A percentile compares a stretch with the other conserved stretches of the same genome.
These are phyloP conservation scores for Triplophysa rosa DNA, from an alignment of 2,113 vertebrate genomes.

Conservation along the genomic window DNA sequence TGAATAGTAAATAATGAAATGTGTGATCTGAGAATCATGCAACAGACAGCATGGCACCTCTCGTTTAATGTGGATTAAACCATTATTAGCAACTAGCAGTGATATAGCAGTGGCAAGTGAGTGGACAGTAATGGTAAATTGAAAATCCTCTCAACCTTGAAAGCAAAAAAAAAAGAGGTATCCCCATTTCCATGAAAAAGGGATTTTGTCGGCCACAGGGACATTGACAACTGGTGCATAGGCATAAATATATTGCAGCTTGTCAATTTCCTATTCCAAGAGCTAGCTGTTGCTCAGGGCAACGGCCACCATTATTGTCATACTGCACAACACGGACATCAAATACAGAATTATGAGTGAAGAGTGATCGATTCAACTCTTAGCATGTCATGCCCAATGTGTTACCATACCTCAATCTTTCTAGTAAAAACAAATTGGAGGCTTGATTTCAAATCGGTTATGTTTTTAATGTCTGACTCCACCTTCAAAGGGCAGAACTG, in stretches of 20 bases:
- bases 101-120: constrained; percentile 6
- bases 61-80: constrained; percentile 21
- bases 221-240: constrained; percentile 64
- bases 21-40: neutral
- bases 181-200: constrained; percentile 23
- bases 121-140: neutral
- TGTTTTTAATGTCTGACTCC: neutral
- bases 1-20: neutral
- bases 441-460: neutral
- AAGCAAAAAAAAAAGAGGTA: constrained; percentile 1
- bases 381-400: constrained; percentile 24
- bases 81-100: neutral
- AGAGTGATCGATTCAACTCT: constrained; percentile 42
- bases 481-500: neutral
- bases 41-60: neutral
- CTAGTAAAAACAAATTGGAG: constrained; percentile 31
- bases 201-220: constrained; percentile 42
- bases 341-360: constrained; percentile 50
- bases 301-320: constrained; percentile 71
- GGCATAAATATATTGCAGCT: constrained; percentile 76
- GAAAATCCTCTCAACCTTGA: constrained; percentile 26
- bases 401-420: constrained; percentile 28
- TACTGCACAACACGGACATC: constrained; percentile 56
- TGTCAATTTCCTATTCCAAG: constrained; percentile 75
- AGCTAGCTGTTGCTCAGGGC: constrained; percentile 75